Conservation (phyloP, 2,888 invertebrate species). For the Xylota sylvarum region DNA sequence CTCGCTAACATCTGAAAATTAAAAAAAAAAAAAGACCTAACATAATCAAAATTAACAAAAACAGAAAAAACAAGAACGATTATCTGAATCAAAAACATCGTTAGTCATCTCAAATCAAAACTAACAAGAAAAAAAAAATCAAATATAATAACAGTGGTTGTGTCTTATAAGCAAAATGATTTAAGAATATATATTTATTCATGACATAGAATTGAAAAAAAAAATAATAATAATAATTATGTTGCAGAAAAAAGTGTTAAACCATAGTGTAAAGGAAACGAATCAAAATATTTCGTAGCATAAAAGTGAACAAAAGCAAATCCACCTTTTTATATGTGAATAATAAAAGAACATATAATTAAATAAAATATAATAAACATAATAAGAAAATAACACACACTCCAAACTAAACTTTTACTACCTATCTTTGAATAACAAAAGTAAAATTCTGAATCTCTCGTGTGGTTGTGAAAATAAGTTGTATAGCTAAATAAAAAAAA, state of each 20-base stretch:
- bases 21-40: conserved; percentile 48
- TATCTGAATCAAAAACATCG: conserved; percentile 32
- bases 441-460: conserved; percentile 78
- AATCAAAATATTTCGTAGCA: conserved; percentile 57
- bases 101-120: conserved; percentile 61
- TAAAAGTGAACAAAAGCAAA: conserved; percentile 64
- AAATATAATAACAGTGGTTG: conserved; percentile 77
- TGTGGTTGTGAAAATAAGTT: conserved; percentile 79
- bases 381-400: conserved; percentile 61
- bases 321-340: conserved; percentile 75
- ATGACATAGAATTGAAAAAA: conserved; percentile 64
- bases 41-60: conserved; percentile 40
- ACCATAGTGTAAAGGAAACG: conserved; percentile 26
- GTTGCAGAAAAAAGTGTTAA: conserved; percentile 11
- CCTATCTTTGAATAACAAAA: conserved; percentile 70
- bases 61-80: background rate
- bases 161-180: conserved; percentile 77
- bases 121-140: conserved; percentile 53
- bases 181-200: conserved; percentile 71
- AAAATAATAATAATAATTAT: conserved; percentile 7
- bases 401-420: conserved; percentile 76
- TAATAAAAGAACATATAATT: conserved; percentile 45
- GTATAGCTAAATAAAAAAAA: conserved; percentile 70
- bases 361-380: conserved; percentile 65
- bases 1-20: conserved; percentile 44